These are phyloP conservation scores for Pseudolaguvia tuberculata DNA, from an alignment of 2,113 vertebrate species.

Conservation along the genomic window DNA sequence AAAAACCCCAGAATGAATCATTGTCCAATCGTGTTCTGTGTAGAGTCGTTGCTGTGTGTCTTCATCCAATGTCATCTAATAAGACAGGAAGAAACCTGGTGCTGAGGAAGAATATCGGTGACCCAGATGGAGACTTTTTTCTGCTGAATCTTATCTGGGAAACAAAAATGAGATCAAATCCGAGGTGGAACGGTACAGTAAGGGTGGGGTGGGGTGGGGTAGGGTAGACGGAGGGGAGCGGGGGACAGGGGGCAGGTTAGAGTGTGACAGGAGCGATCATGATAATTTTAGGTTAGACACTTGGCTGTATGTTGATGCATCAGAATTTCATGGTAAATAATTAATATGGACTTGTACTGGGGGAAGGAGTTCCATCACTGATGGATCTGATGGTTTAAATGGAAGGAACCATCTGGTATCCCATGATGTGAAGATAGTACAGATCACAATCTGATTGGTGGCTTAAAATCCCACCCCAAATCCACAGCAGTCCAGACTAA, in stretches of 20 bases:
- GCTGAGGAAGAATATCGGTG: constrained; percentile 51
- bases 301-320: too few species aligned
- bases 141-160: constrained; percentile 56
- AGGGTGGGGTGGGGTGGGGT: too few species aligned
- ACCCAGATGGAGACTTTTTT: constrained; percentile 57
- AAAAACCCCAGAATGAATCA: constrained; percentile 43
- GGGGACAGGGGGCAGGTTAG: too few species aligned
- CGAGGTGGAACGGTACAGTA: too few species aligned
- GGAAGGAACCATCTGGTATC: constrained; percentile 21
- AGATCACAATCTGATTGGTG: constrained; percentile 25
- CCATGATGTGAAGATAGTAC: constrained; percentile 23
- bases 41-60: background rate
- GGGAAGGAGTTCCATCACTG: background rate
- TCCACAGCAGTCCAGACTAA: background rate
- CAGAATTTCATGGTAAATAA: background rate
- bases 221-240: too few species aligned
- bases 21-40: constrained; percentile 26
- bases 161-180: constrained; percentile 59
- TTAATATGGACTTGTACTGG: background rate
- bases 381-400: background rate
- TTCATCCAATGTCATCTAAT: constrained; percentile 20
- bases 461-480: background rate
- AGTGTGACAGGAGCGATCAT: background rate
- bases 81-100: constrained; percentile 39
- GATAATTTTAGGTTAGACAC: background rate